phyloP scores from a whole-genome alignment of 2,888 invertebrate species.

The Mythimna vitellina region DNA sequence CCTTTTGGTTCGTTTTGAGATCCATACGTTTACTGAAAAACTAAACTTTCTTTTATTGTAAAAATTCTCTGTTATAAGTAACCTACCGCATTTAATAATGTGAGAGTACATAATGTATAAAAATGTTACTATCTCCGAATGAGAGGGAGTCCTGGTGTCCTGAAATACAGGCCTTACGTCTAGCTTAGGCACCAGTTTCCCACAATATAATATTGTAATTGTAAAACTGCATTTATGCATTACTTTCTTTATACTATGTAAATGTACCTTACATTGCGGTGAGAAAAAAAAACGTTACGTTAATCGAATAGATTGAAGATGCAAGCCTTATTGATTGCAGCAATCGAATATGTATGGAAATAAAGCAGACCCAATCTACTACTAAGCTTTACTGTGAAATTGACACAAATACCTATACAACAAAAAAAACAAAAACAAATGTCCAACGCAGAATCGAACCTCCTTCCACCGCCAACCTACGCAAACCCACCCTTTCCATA shows the following conservation, averaged over 20 bases:
- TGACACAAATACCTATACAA: not conserved
- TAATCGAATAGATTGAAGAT: not conserved
- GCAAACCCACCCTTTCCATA: constrained; percentile 38
- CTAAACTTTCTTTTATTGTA: no score
- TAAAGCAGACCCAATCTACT: not conserved
- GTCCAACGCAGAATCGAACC: constrained; percentile 60
- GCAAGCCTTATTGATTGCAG: not conserved
- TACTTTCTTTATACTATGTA: no score
- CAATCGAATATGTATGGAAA: not conserved
- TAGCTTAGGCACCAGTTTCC: no score
- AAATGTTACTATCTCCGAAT: no score
- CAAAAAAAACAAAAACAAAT: not conserved
- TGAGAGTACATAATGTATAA: no score
- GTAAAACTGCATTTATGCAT: no score
- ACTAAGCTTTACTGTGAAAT: not conserved
- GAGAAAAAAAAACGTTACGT: not conserved
- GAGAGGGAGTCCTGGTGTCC: no score
- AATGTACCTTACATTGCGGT: no score
- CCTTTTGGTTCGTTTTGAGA: not conserved
- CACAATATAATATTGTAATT: no score
- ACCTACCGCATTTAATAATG: no score
- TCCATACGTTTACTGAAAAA: not conserved
- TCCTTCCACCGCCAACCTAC: constrained; percentile 31
- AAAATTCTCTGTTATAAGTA: no score
- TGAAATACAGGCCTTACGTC: no score